A percentile compares a stretch with the other conserved stretches of the same genome.
phyloP scores from a whole-genome alignment of 2,888 invertebrate genomes.

The Heliconius ethilla region DNA sequence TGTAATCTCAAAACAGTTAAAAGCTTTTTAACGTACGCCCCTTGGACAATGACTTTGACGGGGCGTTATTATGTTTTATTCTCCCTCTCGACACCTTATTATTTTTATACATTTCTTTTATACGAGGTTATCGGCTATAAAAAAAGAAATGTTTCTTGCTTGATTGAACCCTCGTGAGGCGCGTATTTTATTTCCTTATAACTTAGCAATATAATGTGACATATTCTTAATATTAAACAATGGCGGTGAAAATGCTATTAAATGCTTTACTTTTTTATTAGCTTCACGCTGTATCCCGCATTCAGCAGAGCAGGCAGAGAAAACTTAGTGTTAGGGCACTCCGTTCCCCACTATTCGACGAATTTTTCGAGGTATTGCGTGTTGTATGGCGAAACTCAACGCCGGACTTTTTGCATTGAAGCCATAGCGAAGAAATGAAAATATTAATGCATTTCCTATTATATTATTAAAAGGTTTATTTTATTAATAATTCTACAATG shows the following conservation, averaged over 20 bases:
- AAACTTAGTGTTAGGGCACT: too few relatives aligned
- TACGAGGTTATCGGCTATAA: slow-evolving; percentile 74
- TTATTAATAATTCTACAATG: slow-evolving; percentile 22
- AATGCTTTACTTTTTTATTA: background rate
- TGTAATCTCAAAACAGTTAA: slow-evolving; percentile 57
- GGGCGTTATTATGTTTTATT: slow-evolving; percentile 73
- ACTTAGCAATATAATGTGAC: slow-evolving; percentile 49
- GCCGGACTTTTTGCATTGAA: too few relatives aligned
- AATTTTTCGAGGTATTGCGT: too few relatives aligned
- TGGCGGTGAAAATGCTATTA: background rate
- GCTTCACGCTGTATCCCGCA: too few relatives aligned
- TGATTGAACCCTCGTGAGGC: slow-evolving; percentile 69
- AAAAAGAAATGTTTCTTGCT: slow-evolving; percentile 72
- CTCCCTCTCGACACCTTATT: slow-evolving; percentile 71
- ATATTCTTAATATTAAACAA: slow-evolving; percentile 41
- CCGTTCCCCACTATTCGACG: too few relatives aligned
- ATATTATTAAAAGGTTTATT: background rate
- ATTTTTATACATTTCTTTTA: slow-evolving; percentile 75
- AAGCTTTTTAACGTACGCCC: slow-evolving; percentile 61
- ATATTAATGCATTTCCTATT: slow-evolving; percentile 7
- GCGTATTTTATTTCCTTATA: slow-evolving; percentile 60
- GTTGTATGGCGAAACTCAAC: too few relatives aligned
- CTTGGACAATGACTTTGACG: slow-evolving; percentile 66
- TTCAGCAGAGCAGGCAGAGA: too few relatives aligned
- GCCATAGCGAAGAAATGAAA: background rate